phyloP scores from a whole-genome alignment of 2,113 vertebrate species.

The Odontophorus gujanensis region DNA sequence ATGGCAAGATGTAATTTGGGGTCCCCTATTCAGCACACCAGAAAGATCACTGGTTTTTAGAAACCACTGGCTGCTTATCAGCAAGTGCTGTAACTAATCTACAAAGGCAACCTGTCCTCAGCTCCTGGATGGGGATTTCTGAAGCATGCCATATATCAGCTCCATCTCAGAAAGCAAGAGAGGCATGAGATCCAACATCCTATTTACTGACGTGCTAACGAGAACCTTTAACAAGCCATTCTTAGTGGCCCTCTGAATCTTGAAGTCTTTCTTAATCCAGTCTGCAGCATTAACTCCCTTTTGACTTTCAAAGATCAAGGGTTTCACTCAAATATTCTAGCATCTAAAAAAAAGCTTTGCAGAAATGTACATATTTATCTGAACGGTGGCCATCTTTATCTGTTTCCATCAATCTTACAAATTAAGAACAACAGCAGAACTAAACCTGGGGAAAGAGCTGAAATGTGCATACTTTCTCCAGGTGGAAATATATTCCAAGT shows the following conservation, averaged over 20 bases:
- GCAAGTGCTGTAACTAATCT: background rate
- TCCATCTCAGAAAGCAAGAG: background rate
- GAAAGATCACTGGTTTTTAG: background rate
- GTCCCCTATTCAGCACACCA: background rate
- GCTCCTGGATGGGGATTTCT: background rate
- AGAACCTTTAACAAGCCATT: background rate
- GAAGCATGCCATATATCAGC: background rate
- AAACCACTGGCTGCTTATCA: background rate
- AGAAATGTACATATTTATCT: background rate
- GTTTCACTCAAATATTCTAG: background rate
- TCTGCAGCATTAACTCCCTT: accelerated
- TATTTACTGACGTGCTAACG: background rate
- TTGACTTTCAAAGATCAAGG: background rate
- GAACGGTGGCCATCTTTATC: background rate
- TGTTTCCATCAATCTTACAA: background rate
- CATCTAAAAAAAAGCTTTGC: background rate
- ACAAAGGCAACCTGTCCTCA: background rate
- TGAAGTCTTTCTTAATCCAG: background rate
- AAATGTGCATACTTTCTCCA: accelerated
- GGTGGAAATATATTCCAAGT: background rate
- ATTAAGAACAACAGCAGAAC: background rate
- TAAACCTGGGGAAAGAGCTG: background rate
- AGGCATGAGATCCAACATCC: background rate
- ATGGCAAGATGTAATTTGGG: background rate
- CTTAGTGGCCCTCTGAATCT: background rate